Evolutionary conservation across 2,797 vertebrate species (phyloP).

Genomic region (Lateolabrax maculatus): DNA sequence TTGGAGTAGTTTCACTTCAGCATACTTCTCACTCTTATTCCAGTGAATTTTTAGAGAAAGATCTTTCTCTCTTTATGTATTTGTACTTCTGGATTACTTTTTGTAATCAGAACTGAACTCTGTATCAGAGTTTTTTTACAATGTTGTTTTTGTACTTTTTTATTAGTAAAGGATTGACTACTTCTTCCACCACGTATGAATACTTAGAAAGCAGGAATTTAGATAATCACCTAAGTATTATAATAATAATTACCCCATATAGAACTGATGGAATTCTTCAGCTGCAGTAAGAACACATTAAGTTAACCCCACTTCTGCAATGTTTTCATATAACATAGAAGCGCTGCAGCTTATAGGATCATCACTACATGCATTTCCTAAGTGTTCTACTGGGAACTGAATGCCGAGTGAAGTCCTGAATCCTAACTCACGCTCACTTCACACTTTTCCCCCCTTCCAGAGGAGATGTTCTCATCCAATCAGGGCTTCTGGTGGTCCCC

Average conservation of each 20-base stretch:
- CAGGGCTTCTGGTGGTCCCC: constrained; percentile 97
- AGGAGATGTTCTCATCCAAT: constrained; percentile 95
- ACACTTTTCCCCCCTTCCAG: constrained; percentile 75
- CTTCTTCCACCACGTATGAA: too few species aligned
- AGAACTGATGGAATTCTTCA: background rate
- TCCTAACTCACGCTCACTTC: background rate
- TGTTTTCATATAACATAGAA: background rate
- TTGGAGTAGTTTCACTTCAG: background rate
- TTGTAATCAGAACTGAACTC: too few species aligned
- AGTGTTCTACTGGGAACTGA: background rate
- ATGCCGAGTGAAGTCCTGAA: constrained; percentile 1
- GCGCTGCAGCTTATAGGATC: background rate
- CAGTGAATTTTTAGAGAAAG: too few species aligned
- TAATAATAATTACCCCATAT: too few species aligned
- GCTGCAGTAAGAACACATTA: background rate
- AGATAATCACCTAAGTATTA: too few species aligned
- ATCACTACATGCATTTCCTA: background rate
- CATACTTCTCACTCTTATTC: too few species aligned
- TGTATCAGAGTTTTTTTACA: too few species aligned
- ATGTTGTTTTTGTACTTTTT: too few species aligned
- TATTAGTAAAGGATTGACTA: too few species aligned
- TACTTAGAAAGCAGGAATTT: too few species aligned
- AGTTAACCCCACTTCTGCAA: too few species aligned
- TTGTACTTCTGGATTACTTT: too few species aligned
- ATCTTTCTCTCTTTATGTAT: background rate